Evolutionary conservation across 2,888 invertebrate genomes (phyloP), one percentile per base, ranked within the genome.

Genomic region (Hypolimnas misippus): DNA sequence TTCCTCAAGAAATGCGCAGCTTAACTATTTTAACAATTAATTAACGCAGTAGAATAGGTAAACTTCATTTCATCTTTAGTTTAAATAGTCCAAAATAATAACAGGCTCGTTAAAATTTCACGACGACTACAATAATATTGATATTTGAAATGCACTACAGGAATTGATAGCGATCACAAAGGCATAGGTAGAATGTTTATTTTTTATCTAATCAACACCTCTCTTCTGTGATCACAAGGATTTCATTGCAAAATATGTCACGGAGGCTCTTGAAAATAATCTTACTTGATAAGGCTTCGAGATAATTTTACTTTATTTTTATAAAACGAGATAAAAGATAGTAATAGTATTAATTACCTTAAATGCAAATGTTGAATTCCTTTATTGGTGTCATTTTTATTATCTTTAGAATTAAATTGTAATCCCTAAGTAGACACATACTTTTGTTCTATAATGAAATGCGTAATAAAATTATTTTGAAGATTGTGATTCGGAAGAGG

Each of bases 281-380:
- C 33, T 52, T n/a, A 52, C n/a, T 33, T 52, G 52, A 52, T 52
- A 52, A 19, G 7, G 49, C 12, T 12, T n/a, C 29, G 49, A 29
- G 49, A 49, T 44, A 31, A 25, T 17, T 14, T 6, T 55, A 16
- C 4, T 42, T 29, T 44, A 44, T 44, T 44, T 56, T 44, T 14
- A 31, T 44, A 44, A n/a, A 56, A 29, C 40, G 25, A 4, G 51
- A 31, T 51, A 35, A 17, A 7, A 17, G 14, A 29, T 52, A 33
- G 35, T n/a, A 38, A 21, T 54, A 54, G 49, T 29, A 35, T 38
- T 19, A 31, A 25, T 49, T 60, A 53, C 40, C n/a, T 51, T n/a
- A 12, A 29, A 14, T n/a, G 71, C 83, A 84, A 87, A 89, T 89
- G 89, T 89, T 89, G 89, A 89, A 89, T 89, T 89, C 89, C 89